These are phyloP conservation scores for Luffia ferchaultella DNA, from an alignment of 2,888 invertebrate species.

Conservation along the genomic window DNA sequence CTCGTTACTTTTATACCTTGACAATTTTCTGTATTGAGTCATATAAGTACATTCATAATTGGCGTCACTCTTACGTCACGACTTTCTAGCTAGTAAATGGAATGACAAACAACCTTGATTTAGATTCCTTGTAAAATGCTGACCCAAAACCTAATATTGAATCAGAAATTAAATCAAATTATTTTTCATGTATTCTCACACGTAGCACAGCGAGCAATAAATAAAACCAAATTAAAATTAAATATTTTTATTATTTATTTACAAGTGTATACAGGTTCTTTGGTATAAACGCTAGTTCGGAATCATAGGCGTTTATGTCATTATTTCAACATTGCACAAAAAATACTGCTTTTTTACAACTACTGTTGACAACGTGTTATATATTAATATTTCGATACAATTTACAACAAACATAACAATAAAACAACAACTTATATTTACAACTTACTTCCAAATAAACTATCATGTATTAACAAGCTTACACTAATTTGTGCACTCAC, in stretches of 20 bases:
- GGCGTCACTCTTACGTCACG: no score
- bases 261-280: conserved; percentile 52
- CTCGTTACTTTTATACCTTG: no score
- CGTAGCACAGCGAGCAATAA: no score
- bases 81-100: no score
- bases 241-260: conserved; percentile 19
- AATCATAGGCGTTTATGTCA: neutral
- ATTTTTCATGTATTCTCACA: no score
- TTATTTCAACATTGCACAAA: conserved; percentile 42
- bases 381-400: neutral
- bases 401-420: neutral
- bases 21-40: no score
- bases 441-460: neutral
- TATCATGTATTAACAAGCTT: conserved; percentile 11
- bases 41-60: no score
- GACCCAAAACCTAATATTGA: no score
- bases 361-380: neutral
- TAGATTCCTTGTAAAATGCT: no score
- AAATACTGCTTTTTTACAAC: conserved; percentile 35
- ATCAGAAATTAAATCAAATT: no score
- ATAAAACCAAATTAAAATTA: neutral
- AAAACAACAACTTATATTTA: neutral
- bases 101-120: no score
- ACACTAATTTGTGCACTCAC: conserved; percentile 7
- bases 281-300: conserved; percentile 28